Conservation (phyloP, 2,888 invertebrate species). For the Silvanus unidentatus region DNA sequence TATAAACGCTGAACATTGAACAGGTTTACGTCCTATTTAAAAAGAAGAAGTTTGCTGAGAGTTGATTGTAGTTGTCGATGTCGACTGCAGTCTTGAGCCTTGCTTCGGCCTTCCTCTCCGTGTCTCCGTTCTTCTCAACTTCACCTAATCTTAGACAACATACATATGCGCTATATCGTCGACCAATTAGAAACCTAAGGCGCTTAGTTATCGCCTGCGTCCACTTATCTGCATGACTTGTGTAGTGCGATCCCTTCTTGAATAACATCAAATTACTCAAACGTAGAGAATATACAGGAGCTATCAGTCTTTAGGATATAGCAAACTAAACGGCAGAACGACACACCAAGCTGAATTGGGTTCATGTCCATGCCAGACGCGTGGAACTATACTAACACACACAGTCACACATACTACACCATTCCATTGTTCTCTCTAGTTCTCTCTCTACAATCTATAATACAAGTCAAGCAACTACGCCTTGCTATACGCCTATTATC, state of each 20-base stretch:
- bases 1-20: constrained; percentile 35
- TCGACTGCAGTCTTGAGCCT: background rate
- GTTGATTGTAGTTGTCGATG: constrained; percentile 8
- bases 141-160: constrained; percentile 1
- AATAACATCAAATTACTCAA: constrained; percentile 30
- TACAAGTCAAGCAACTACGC: constrained; percentile 9
- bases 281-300: constrained; percentile 17
- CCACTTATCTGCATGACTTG: constrained; percentile 5
- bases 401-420: background rate
- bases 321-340: constrained; percentile 2
- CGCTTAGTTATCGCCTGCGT: constrained; percentile 3
- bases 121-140: too few species aligned
- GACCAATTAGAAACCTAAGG: constrained; percentile 1
- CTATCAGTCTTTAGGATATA: background rate
- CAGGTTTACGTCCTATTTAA: constrained; percentile 30
- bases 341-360: constrained; percentile 3
- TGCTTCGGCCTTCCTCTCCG: too few species aligned
- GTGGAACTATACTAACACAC: constrained; percentile 3
- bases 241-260: constrained; percentile 16
- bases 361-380: constrained; percentile 4
- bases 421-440: constrained; percentile 4
- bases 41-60: constrained; percentile 20
- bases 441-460: too few species aligned
- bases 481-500: constrained; percentile 12
- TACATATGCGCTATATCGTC: background rate